A percentile compares a stretch with the other conserved stretches of the same genome.
phyloP scores from a whole-genome alignment of 2,113 vertebrate genomes.

The Arothron firmamentum region DNA sequence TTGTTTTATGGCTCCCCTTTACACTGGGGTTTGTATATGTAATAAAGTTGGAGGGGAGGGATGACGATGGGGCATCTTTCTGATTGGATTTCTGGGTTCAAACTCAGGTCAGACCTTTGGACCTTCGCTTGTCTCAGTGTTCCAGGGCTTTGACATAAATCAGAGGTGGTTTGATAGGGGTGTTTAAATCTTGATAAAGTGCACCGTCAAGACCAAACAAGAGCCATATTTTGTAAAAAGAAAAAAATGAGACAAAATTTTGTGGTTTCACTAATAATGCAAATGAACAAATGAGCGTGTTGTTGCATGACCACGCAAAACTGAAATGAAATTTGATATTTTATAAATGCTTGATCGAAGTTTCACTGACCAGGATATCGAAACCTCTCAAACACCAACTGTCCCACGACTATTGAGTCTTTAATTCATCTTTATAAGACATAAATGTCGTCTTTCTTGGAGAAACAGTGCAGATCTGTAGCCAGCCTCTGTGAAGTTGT shows the following conservation, averaged over 20 bases:
- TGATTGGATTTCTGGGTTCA: slow-evolving; percentile 62
- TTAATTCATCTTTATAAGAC: too few relatives aligned
- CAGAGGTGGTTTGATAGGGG: slow-evolving; percentile 2
- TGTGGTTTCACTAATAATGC: too few relatives aligned
- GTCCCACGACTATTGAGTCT: too few relatives aligned
- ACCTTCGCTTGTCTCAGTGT: background rate
- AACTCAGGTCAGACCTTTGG: slow-evolving; percentile 47
- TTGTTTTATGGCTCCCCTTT: slow-evolving; percentile 54
- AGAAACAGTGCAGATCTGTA: background rate
- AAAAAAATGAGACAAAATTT: too few relatives aligned
- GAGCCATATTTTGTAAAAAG: too few relatives aligned
- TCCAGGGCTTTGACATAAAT: slow-evolving; percentile 29
- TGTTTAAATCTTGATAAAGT: background rate
- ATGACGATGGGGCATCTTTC: slow-evolving; percentile 15
- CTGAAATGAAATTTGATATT: background rate
- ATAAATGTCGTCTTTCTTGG: too few relatives aligned
- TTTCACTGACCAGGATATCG: too few relatives aligned
- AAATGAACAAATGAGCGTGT: too few relatives aligned
- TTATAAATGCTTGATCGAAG: background rate
- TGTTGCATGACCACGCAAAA: background rate
- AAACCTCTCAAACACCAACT: too few relatives aligned
- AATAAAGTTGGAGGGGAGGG: slow-evolving; percentile 41
- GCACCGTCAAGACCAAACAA: too few relatives aligned
- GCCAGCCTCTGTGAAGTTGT: slow-evolving; percentile 1
- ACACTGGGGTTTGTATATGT: slow-evolving; percentile 30